Percentiles rank a stretch among this genome's conserved stretches.
Conservation (phyloP, 92 coral and sea anemone genomes). For the Umimayanthus chanpuru region DNA sequence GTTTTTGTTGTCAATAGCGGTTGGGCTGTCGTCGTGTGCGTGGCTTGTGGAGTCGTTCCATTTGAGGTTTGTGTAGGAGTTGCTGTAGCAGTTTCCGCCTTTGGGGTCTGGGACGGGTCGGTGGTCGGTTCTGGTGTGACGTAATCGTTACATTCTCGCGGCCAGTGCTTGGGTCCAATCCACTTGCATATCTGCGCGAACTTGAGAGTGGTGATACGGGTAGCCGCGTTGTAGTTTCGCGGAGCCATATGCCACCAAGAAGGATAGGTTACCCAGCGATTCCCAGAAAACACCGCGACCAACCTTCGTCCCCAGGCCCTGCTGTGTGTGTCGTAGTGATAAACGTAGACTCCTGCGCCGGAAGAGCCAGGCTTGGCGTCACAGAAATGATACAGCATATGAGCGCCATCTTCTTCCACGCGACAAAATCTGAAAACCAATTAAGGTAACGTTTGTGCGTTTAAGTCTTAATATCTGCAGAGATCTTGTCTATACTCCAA, state of each 20-base stretch:
- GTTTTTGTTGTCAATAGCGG: neutral
- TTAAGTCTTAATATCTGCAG: neutral
- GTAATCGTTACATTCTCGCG: conserved; percentile 29
- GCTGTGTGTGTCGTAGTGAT: conserved; percentile 42
- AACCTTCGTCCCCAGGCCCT: conserved; percentile 62
- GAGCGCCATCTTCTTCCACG: conserved; percentile 28
- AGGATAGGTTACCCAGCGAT: conserved; percentile 70
- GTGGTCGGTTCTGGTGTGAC: neutral
- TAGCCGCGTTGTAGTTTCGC: conserved; percentile 85
- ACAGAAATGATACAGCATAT: conserved; percentile 88
- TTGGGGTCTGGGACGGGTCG: neutral
- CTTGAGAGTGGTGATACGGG: conserved; percentile 77
- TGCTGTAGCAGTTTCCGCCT: neutral
- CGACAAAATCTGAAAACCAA: conserved; percentile 55
- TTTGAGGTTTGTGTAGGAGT: neutral
- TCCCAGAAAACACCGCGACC: conserved; percentile 92
- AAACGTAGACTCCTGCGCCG: conserved; percentile 92
- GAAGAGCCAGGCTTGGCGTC: conserved; percentile 95
- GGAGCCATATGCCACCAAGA: conserved; percentile 54
- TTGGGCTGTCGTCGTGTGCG: neutral
- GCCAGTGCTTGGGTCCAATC: conserved; percentile 70
- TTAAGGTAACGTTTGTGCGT: neutral
- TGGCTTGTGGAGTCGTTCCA: neutral
- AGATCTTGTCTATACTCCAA: neutral
- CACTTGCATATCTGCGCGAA: conserved; percentile 87